Evolutionary conservation across 2,888 invertebrate species (phyloP).

Genomic region (Agrilus cyanescens): DNA sequence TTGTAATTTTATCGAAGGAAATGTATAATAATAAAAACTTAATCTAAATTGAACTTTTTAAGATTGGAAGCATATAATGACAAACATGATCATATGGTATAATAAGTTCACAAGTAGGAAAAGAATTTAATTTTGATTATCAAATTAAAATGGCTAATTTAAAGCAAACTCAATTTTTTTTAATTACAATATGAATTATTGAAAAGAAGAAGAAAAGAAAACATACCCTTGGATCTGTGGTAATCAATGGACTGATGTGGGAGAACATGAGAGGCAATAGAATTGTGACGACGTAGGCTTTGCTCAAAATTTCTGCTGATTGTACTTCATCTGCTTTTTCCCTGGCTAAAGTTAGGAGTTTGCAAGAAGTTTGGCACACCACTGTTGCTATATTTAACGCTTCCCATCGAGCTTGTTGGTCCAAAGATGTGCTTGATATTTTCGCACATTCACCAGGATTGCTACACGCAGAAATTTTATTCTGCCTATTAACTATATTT

Average conservation of each 20-base stretch:
- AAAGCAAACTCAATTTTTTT: no score
- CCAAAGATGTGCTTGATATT: slow-evolving; percentile 29
- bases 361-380: slow-evolving; percentile 65
- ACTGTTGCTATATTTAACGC: slow-evolving; percentile 66
- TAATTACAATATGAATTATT: no score
- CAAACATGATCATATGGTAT: no score
- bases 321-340: slow-evolving; percentile 53
- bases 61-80: no score
- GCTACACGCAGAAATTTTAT: slow-evolving; percentile 19
- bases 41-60: no score
- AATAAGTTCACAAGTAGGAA: no score
- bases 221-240: slow-evolving; percentile 69
- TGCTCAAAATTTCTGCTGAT: slow-evolving; percentile 43
- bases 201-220: background rate
- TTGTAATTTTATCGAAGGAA: no score
- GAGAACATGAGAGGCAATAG: slow-evolving; percentile 76
- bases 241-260: slow-evolving; percentile 69
- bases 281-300: slow-evolving; percentile 53
- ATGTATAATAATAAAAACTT: no score
- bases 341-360: slow-evolving; percentile 63
- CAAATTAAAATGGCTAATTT: no score
- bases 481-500: background rate
- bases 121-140: no score
- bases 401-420: slow-evolving; percentile 50
- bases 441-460: slow-evolving; percentile 33